Conservation (phyloP, 1,140 invertebrate genomes). For the Probaryconus sp. region DNA sequence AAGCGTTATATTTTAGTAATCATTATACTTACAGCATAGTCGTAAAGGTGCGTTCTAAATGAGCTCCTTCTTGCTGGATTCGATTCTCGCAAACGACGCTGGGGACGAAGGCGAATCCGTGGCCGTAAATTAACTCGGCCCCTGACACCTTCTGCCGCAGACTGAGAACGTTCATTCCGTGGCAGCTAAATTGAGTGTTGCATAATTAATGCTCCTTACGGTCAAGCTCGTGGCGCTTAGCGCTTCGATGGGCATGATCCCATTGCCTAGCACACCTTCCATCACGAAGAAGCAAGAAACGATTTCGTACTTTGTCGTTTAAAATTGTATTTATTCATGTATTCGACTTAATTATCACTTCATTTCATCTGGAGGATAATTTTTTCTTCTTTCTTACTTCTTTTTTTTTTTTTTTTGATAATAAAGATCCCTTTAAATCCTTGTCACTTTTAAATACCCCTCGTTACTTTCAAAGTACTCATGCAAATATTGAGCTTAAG, state of each 20-base stretch:
- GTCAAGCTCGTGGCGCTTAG: conserved; percentile 55
- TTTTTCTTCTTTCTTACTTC: no score
- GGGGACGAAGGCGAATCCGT: conserved; percentile 24
- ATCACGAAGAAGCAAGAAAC: conserved; percentile 1
- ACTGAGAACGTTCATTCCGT: conserved; percentile 61
- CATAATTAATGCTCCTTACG: conserved; percentile 70
- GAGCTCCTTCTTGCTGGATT: conserved; percentile 7
- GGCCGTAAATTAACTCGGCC: conserved; percentile 66
- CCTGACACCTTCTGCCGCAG: conserved; percentile 52
- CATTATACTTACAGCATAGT: no score
- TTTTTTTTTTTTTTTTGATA: no score
- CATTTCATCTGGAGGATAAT: conserved; percentile 11
- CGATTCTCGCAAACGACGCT: conserved; percentile 20
- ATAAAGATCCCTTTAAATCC: no score
- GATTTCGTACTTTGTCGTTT: conserved; percentile 36
- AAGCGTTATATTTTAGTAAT: no score
- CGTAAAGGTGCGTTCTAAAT: conserved; percentile 15
- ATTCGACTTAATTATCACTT: conserved; percentile 45
- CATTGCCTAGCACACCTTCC: conserved; percentile 19
- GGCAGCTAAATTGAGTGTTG: conserved; percentile 72
- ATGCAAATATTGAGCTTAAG: no score
- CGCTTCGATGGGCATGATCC: conserved; percentile 34
- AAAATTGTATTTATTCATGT: conserved; percentile 40
- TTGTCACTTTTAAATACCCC: no score
- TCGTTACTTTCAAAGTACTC: no score